phyloP scores from a whole-genome alignment of 1,140 invertebrate genomes.

The Maconellicoccus hirsutus region DNA sequence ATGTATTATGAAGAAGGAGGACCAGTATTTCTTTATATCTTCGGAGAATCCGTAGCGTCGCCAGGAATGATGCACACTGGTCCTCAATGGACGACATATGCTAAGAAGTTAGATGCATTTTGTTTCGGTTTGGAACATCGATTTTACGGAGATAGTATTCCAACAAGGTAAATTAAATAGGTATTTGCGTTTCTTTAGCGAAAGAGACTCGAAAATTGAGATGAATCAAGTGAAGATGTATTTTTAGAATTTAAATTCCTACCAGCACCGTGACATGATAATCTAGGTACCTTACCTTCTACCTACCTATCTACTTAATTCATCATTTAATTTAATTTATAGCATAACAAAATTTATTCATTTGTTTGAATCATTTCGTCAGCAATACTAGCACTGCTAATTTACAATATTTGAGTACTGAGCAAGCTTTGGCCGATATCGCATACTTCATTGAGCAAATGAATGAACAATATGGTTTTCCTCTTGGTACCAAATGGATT shows the following conservation, averaged over 20 bases:
- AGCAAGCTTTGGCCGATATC: constrained; percentile 77
- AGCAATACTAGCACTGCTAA: too few species aligned
- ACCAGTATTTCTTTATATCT: constrained; percentile 80
- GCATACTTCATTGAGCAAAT: constrained; percentile 63
- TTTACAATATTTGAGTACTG: constrained; percentile 60
- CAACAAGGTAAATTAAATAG: constrained; percentile 47
- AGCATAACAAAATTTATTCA: too few species aligned
- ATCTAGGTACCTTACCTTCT: too few species aligned
- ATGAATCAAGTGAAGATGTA: too few species aligned
- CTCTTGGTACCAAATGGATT: constrained; percentile 62
- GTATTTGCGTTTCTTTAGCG: background rate
- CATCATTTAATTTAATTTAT: too few species aligned
- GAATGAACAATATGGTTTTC: constrained; percentile 50
- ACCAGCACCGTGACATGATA: too few species aligned
- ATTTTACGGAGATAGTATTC: constrained; percentile 83
- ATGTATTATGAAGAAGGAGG: constrained; percentile 52
- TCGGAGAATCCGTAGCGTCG: constrained; percentile 58
- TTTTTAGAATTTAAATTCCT: too few species aligned
- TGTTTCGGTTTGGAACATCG: constrained; percentile 81
- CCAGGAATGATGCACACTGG: constrained; percentile 73
- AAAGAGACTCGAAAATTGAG: too few species aligned
- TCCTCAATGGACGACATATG: constrained; percentile 62
- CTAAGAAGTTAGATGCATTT: constrained; percentile 60
- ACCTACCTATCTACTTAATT: background rate
- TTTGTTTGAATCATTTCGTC: too few species aligned